Evolutionary conservation across 2,797 vertebrate species (phyloP), one percentile per base, ranked within the genome.

Genomic region (Gambelia wislizenii): DNA sequence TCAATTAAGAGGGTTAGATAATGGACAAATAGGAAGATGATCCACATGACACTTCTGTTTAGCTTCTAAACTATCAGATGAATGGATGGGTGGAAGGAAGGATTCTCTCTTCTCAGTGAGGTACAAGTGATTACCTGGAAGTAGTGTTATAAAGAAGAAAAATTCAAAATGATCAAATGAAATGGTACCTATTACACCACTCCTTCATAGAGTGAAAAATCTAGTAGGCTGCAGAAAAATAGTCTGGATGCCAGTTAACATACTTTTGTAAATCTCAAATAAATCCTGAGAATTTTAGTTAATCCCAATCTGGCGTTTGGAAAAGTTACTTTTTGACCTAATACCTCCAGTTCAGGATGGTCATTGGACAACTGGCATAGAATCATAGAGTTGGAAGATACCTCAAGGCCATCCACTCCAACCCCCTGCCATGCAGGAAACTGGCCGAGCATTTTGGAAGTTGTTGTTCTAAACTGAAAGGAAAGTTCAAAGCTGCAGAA

Each of bases 251-350:
- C 8, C 33, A 49, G 18, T 64, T 69, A 67, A 47, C 33, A 39
- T 44, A 39, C n/a, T 82, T 59, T 16, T 27, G 27, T 42, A 82
- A 33, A 33, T 36, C 36, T 9, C 85, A 92, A 88, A 79, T 78
- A 69, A 86, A 92, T 78, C 79, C 91, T 94, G 93, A 91, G 91
- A 84, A 75, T 77, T 84, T 86, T 93, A 92, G 76, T 49, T 91
- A 84, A 76, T 70, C 77, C 39, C 30, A 61, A 89, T 85, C 91
- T 79, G 18, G 64, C 12, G 30, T 67, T 33, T 67, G 10, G 27
- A 33, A 67, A 64, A 67, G 9, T 61, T 61, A 61, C 59, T 22
- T 61, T 25, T 33, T 67, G 56, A 56, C 20, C 5, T 56, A 20
- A 56, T 85, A n/a, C 92, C 92, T 25, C 10, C 64, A 67, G 27